Conservation (phyloP, 2,113 vertebrate species). For the Menura novaehollandiae region DNA sequence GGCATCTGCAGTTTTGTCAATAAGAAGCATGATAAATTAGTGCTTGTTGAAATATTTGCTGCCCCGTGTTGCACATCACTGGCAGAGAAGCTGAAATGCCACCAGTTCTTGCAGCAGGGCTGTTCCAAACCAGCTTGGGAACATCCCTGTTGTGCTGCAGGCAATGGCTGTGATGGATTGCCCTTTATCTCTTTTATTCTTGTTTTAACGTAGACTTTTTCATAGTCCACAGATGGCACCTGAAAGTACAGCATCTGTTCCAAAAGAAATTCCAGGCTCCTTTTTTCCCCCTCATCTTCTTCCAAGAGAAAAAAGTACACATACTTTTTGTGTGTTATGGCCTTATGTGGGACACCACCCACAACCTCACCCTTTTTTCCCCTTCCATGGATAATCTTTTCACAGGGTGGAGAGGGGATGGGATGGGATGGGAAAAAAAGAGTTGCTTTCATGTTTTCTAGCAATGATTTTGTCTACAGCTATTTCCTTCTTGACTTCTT, state of each 20-base stretch:
- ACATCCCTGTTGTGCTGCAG: neutral
- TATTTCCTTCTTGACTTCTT: conserved; percentile 62
- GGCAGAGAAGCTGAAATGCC: neutral
- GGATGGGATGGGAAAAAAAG: conserved; percentile 32
- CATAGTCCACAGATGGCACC: conserved; percentile 41
- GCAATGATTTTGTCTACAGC: conserved; percentile 45
- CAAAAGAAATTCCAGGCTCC: conserved; percentile 46
- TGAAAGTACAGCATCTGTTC: conserved; percentile 45
- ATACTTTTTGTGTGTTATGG: conserved; percentile 42
- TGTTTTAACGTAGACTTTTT: neutral
- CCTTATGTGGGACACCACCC: conserved; percentile 54
- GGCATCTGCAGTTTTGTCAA: neutral
- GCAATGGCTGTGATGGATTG: neutral
- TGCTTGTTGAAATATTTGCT: neutral
- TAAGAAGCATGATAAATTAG: neutral
- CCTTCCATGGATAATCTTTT: conserved; percentile 55
- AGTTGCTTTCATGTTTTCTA: conserved; percentile 57
- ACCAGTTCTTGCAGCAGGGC: neutral
- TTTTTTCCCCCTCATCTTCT: conserved; percentile 34
- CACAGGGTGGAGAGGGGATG: conserved; percentile 35
- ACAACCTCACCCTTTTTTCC: conserved; percentile 60
- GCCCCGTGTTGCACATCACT: neutral
- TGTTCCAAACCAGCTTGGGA: neutral
- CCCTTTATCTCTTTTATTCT: neutral
- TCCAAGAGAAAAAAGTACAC: conserved; percentile 36